A percentile compares a stretch with the other conserved stretches of the same genome.
These are phyloP conservation scores for Miniopterus natalensis DNA, from an alignment of 2,113 vertebrate species.

Conservation along the genomic window DNA sequence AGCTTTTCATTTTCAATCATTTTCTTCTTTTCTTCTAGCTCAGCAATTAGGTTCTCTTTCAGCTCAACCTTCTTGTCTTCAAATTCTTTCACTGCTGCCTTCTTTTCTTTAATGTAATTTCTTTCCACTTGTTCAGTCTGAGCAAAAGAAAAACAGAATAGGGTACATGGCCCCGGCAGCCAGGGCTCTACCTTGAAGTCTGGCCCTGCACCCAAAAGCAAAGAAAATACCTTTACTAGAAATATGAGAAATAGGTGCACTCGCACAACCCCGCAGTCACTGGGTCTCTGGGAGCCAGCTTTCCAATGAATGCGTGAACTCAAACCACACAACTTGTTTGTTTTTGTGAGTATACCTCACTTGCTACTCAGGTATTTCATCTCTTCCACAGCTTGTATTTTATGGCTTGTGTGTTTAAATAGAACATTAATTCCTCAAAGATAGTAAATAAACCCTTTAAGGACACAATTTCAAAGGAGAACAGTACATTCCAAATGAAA, in stretches of 20 bases:
- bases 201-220: not conserved
- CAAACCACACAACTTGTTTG: fast-evolving
- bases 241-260: not conserved
- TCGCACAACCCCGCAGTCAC: not conserved
- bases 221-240: not conserved
- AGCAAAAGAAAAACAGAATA: conserved; percentile 53
- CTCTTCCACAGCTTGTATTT: not conserved
- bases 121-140: conserved; percentile 99
- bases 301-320: not conserved
- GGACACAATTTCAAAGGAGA: not conserved
- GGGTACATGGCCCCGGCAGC: not conserved
- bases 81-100: conserved; percentile 99
- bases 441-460: not conserved
- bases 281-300: not conserved
- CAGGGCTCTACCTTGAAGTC: not conserved
- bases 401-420: not conserved
- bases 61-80: conserved; percentile 99
- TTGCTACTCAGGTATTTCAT: not conserved
- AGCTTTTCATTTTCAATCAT: conserved; percentile 99
- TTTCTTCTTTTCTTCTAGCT: conserved; percentile 99
- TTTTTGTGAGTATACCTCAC: not conserved
- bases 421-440: not conserved
- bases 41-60: conserved; percentile 98
- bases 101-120: conserved; percentile 99
- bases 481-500: not conserved